Conservation (phyloP, 2,113 vertebrate species). For the Leptosomus discolor region DNA sequence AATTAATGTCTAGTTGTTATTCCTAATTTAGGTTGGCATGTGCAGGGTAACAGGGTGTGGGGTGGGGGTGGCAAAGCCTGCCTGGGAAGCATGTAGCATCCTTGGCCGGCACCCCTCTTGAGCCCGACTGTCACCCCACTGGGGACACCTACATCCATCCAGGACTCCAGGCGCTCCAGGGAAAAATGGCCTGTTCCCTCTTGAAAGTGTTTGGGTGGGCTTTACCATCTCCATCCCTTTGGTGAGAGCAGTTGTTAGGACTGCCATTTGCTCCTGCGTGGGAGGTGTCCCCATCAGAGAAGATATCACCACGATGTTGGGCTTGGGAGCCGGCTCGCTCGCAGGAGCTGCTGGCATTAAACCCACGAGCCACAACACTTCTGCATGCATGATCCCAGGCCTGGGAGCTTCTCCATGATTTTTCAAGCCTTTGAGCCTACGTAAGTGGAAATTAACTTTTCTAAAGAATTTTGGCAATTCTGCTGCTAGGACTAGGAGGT, state of each 20-base stretch:
- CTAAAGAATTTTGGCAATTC: background rate
- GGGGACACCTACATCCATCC: background rate
- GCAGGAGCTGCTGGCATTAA: background rate
- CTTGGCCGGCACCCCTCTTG: background rate
- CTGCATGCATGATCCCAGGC: background rate
- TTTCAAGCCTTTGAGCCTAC: background rate
- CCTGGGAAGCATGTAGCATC: background rate
- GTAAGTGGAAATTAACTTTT: background rate
- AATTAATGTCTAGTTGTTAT: background rate
- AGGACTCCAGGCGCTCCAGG: background rate
- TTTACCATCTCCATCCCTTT: background rate
- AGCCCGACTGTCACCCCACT: fast-evolving
- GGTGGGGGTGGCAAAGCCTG: background rate
- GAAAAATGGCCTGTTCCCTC: background rate
- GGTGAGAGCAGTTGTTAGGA: background rate
- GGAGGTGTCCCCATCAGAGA: background rate
- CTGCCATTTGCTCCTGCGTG: fast-evolving
- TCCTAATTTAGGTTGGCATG: background rate
- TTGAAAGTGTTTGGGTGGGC: background rate
- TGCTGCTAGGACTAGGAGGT: background rate
- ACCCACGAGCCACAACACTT: fast-evolving
- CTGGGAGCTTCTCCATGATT: background rate
- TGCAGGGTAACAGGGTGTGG: background rate
- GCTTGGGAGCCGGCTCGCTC: fast-evolving
- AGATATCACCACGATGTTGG: background rate